Evolutionary conservation across 2,797 vertebrate genomes (phyloP).

Genomic region (Aphelocoma californica): DNA sequence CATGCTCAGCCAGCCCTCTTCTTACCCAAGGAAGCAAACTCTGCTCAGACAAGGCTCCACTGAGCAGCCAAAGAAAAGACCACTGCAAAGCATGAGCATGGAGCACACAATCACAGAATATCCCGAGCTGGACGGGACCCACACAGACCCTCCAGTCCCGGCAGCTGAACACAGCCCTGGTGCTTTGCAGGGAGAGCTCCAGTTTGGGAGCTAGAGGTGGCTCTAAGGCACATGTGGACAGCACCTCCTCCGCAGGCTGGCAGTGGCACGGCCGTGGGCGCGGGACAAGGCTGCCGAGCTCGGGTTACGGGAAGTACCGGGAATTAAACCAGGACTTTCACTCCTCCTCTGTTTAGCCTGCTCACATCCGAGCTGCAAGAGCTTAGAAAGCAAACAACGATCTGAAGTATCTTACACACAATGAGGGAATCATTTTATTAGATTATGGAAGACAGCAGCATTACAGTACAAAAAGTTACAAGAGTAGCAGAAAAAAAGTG

Average conservation of each 20-base stretch:
- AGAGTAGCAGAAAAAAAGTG: slow-evolving; percentile 63
- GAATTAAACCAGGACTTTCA: not conserved
- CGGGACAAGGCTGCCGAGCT: not conserved
- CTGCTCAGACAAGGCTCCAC: not conserved
- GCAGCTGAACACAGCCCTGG: not conserved
- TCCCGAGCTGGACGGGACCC: rapidly evolving
- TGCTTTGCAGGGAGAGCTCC: not conserved
- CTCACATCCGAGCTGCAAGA: not conserved
- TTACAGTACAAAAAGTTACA: slow-evolving; percentile 71
- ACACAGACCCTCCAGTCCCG: rapidly evolving
- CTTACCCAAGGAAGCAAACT: not conserved
- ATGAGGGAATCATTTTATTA: slow-evolving; percentile 71
- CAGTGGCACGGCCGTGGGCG: rapidly evolving
- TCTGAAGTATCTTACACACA: slow-evolving; percentile 58
- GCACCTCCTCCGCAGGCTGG: rapidly evolving
- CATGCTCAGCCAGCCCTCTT: not conserved
- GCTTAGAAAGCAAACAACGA: slow-evolving; percentile 39
- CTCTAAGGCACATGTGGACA: rapidly evolving
- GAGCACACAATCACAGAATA: rapidly evolving
- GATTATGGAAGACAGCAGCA: slow-evolving; percentile 70
- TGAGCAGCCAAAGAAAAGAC: not conserved
- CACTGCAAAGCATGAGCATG: rapidly evolving
- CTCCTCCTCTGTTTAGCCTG: not conserved
- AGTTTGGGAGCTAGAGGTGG: rapidly evolving
- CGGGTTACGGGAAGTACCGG: rapidly evolving